Evolutionary conservation across 2,888 invertebrate species (phyloP).

Genomic region (Odontocerum albicorne): DNA sequence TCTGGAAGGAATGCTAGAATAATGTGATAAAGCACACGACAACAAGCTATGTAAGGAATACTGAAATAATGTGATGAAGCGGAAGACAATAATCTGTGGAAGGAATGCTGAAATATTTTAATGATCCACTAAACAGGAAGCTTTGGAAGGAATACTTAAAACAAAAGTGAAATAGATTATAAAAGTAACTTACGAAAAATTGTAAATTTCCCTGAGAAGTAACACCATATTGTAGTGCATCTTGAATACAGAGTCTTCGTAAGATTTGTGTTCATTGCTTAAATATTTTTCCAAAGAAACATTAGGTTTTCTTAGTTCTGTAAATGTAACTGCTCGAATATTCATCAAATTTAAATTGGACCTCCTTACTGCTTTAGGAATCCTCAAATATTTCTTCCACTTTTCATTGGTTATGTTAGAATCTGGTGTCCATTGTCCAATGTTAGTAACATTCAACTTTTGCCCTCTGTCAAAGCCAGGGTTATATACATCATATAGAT

Average conservation of each 20-base stretch:
- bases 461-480: slow-evolving; percentile 44
- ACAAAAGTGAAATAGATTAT: too few relatives aligned
- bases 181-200: slow-evolving; percentile 35
- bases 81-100: too few relatives aligned
- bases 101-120: too few relatives aligned
- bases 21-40: too few relatives aligned
- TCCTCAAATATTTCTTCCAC: slow-evolving; percentile 11
- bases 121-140: too few relatives aligned
- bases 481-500: slow-evolving; percentile 44
- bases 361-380: slow-evolving; percentile 24
- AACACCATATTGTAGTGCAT: slow-evolving; percentile 27
- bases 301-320: slow-evolving; percentile 9
- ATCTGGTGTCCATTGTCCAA: slow-evolving; percentile 27
- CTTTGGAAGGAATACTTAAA: too few relatives aligned
- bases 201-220: slow-evolving; percentile 25
- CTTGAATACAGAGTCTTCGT: slow-evolving; percentile 31
- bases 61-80: too few relatives aligned
- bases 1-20: too few relatives aligned
- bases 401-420: neutral
- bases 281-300: slow-evolving; percentile 22
- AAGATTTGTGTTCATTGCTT: slow-evolving; percentile 17
- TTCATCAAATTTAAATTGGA: slow-evolving; percentile 22
- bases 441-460: slow-evolving; percentile 41
- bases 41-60: too few relatives aligned
- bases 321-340: slow-evolving; percentile 28